A percentile compares a stretch with the other conserved stretches of the same genome.
phyloP scores from a whole-genome alignment of 2,797 vertebrate species.

The Sebastes cheni region DNA sequence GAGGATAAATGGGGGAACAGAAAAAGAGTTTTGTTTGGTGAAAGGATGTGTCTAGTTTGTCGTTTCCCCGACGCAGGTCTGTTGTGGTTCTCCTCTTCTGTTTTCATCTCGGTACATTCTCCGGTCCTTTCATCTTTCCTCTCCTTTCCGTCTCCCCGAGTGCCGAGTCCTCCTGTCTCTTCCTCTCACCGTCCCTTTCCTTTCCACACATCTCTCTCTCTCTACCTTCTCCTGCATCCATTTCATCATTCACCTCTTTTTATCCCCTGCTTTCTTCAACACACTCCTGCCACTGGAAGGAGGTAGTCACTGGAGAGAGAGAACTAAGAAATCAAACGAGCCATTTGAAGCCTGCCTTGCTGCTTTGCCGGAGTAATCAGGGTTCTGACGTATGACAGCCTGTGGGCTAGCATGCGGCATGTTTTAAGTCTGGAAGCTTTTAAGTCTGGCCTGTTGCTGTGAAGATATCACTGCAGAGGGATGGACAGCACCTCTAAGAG shows the following conservation, averaged over 20 bases:
- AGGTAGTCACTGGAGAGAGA: slow-evolving; percentile 34
- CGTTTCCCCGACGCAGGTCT: slow-evolving; percentile 31
- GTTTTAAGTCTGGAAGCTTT: slow-evolving; percentile 63
- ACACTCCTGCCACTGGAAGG: slow-evolving; percentile 35
- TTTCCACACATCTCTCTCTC: slow-evolving; percentile 36
- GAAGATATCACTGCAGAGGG: slow-evolving; percentile 89
- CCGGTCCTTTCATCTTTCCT: slow-evolving; percentile 56
- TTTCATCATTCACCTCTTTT: slow-evolving; percentile 42
- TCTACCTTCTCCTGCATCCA: slow-evolving; percentile 35
- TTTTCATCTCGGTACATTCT: slow-evolving; percentile 43
- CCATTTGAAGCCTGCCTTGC: slow-evolving; percentile 58
- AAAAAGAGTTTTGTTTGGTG: slow-evolving; percentile 56
- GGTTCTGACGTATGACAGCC: slow-evolving; percentile 43
- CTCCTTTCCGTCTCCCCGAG: slow-evolving; percentile 29
- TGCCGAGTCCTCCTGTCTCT: slow-evolving; percentile 25
- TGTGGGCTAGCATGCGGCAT: slow-evolving; percentile 27
- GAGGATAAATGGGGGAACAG: slow-evolving; percentile 46
- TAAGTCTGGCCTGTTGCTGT: slow-evolving; percentile 78
- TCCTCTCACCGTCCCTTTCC: slow-evolving; percentile 38
- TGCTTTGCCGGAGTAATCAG: slow-evolving; percentile 48
- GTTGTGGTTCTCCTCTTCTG: slow-evolving; percentile 13
- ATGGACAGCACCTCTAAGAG: slow-evolving; percentile 85
- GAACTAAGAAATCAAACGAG: slow-evolving; percentile 58
- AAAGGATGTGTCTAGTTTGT: slow-evolving; percentile 59
- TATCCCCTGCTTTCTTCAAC: slow-evolving; percentile 24